A percentile compares a stretch with the other conserved stretches of the same genome.
Conservation (phyloP, 2,888 invertebrate species). For the Lasius platythorax region DNA sequence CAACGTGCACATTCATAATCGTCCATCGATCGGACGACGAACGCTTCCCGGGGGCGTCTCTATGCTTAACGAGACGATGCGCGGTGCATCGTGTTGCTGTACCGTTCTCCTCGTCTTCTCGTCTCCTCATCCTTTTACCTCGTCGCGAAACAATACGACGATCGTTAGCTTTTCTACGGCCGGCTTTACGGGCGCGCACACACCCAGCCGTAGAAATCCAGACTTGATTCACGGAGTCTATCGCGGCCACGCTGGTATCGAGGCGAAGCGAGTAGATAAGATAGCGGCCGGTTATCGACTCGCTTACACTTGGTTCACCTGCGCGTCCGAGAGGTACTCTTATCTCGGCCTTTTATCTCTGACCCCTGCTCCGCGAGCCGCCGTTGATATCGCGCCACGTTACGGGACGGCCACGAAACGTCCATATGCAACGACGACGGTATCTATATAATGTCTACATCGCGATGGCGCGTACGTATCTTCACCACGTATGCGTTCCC, state of each 20-base stretch:
- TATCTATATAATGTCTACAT: slow-evolving; percentile 77
- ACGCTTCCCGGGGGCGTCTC: slow-evolving; percentile 43
- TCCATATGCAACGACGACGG: slow-evolving; percentile 69
- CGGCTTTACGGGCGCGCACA: slow-evolving; percentile 54
- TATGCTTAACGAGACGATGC: slow-evolving; percentile 45
- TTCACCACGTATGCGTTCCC: slow-evolving; percentile 41
- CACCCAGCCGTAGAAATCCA: slow-evolving; percentile 67
- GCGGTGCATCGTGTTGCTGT: slow-evolving; percentile 32
- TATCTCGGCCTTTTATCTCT: slow-evolving; percentile 83
- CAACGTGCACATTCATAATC: slow-evolving; percentile 57
- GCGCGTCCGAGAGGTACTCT: slow-evolving; percentile 78
- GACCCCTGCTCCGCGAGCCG: slow-evolving; percentile 82
- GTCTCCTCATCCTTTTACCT: slow-evolving; percentile 5
- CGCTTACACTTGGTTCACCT: slow-evolving; percentile 83
- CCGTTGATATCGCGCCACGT: slow-evolving; percentile 69
- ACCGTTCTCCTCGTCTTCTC: not conserved
- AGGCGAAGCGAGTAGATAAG: slow-evolving; percentile 79
- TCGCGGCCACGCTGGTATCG: slow-evolving; percentile 72
- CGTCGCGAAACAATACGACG: slow-evolving; percentile 60
- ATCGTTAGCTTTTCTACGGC: slow-evolving; percentile 64
- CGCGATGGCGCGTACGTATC: slow-evolving; percentile 59
- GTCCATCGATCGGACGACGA: slow-evolving; percentile 56
- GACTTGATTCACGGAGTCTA: slow-evolving; percentile 62
- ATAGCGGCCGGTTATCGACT: slow-evolving; percentile 82
- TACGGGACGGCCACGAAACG: slow-evolving; percentile 61